Conservation (phyloP, 2,113 vertebrate species). For the Sminthopsis crassicaudata region DNA sequence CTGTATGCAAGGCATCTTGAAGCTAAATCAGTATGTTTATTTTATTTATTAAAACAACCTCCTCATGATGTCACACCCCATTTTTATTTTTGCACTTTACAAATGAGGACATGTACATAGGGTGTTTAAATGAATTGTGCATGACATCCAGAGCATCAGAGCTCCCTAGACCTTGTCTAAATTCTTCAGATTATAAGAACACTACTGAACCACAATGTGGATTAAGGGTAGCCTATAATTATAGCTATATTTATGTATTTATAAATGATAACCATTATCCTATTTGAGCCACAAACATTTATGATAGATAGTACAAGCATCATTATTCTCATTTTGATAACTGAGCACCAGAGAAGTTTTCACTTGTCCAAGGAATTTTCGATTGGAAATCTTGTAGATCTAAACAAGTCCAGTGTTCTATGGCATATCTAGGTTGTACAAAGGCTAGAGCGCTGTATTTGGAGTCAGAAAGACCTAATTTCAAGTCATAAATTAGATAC, state of each 20-base stretch:
- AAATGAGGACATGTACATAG: neutral
- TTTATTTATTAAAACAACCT: neutral
- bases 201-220: neutral
- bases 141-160: neutral
- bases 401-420: neutral
- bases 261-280: slow-evolving; percentile 22
- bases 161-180: neutral
- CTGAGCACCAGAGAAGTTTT: slow-evolving; percentile 4
- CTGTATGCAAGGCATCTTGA: neutral
- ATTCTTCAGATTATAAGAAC: neutral
- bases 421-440: neutral
- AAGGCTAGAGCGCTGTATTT: neutral
- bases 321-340: slow-evolving; percentile 33
- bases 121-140: neutral
- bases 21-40: neutral
- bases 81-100: neutral
- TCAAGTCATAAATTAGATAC: neutral
- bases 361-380: neutral
- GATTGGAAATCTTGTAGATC: neutral
- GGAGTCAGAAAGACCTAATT: neutral
- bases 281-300: slow-evolving; percentile 36
- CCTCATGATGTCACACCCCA: neutral
- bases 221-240: neutral
- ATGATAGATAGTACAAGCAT: neutral
- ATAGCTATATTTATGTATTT: neutral